phyloP scores from a whole-genome alignment of 2,888 invertebrate species.

The Melikaiella ostensackeni region DNA sequence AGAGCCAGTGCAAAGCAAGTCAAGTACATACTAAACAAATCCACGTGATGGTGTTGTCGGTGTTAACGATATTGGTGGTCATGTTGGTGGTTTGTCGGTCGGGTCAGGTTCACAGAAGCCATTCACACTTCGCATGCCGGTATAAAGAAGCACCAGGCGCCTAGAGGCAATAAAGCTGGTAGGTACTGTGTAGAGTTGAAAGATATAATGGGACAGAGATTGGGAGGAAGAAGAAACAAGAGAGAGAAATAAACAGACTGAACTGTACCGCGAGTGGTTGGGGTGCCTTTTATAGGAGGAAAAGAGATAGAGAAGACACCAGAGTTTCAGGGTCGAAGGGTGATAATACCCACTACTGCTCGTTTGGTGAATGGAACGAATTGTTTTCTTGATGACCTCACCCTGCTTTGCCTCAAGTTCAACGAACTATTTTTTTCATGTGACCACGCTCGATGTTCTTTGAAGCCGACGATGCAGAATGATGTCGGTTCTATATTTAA shows the following conservation, averaged over 20 bases:
- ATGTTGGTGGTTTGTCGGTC: conserved; percentile 55
- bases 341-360: neutral
- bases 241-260: conserved; percentile 37
- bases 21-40: conserved; percentile 59
- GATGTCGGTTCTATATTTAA: neutral
- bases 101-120: conserved; percentile 68
- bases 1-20: conserved; percentile 30
- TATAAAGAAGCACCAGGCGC: conserved; percentile 42
- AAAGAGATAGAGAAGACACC: conserved; percentile 2
- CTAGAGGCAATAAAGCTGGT: conserved; percentile 24
- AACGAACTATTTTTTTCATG: neutral
- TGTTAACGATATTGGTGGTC: conserved; percentile 42
- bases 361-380: conserved; percentile 1
- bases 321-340: neutral
- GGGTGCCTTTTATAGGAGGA: conserved; percentile 1
- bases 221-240: conserved; percentile 35
- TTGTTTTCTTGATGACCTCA: conserved; percentile 7
- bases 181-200: neutral
- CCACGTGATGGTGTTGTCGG: conserved; percentile 52
- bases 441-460: neutral
- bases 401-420: conserved; percentile 1
- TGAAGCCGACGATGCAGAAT: neutral
- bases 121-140: conserved; percentile 43
- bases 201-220: conserved; percentile 23
- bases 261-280: neutral